phyloP scores from a whole-genome alignment of 2,888 invertebrate species.

The Alviniconcha strummeri region DNA sequence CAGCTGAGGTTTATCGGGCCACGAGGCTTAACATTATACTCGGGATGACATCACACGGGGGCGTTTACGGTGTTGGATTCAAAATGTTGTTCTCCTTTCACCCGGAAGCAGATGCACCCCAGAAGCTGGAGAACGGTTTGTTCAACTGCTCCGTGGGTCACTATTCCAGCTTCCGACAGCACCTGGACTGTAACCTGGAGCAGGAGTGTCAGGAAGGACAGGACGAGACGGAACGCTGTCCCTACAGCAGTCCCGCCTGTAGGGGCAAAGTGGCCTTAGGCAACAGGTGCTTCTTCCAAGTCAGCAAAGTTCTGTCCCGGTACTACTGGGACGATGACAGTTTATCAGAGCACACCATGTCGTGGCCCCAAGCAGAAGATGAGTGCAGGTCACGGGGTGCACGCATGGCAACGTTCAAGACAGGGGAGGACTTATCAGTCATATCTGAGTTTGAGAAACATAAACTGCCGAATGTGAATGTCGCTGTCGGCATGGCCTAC shows the following conservation, averaged over 20 bases:
- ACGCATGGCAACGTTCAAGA: background rate
- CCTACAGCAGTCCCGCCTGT: slow-evolving; percentile 6
- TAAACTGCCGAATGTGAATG: no score
- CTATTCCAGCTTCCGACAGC: background rate
- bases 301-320: background rate
- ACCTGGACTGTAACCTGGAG: slow-evolving; percentile 20
- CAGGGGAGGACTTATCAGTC: background rate
- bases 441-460: background rate
- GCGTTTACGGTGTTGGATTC: no score
- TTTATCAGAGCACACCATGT: background rate
- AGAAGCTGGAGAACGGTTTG: background rate
- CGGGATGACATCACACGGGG: no score
- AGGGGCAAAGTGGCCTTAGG: background rate
- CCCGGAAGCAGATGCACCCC: background rate
- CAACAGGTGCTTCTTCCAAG: background rate
- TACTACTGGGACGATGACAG: no score
- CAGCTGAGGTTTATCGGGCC: no score
- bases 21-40: no score
- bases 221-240: slow-evolving; percentile 20
- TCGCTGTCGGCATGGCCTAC: background rate
- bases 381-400: background rate
- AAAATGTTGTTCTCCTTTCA: background rate
- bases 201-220: slow-evolving; percentile 12
- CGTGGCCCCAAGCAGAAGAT: no score
- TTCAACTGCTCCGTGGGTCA: slow-evolving; percentile 9